phyloP scores from a whole-genome alignment of 2,888 invertebrate genomes.

The Aporophyla nigra region DNA sequence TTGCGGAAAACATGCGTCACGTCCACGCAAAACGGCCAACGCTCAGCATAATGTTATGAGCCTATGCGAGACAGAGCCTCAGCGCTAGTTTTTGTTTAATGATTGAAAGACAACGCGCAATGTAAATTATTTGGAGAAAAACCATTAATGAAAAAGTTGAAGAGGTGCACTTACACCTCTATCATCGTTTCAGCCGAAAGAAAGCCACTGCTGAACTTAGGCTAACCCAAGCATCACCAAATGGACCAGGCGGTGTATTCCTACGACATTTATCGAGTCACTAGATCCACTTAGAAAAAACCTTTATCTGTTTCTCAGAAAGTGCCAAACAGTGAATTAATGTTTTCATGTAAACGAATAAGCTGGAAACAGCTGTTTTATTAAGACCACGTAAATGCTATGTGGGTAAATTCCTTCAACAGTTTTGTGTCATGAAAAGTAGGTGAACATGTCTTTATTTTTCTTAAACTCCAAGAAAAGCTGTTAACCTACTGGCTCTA shows the following conservation, averaged over 20 bases:
- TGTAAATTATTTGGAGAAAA: too few species aligned
- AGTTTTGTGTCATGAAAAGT: slow-evolving; percentile 20
- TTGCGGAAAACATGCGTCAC: too few species aligned
- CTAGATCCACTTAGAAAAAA: not conserved
- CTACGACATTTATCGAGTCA: not conserved
- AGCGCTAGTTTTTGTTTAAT: too few species aligned
- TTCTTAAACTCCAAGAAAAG: slow-evolving; percentile 36
- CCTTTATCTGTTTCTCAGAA: not conserved
- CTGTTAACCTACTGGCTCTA: slow-evolving; percentile 41
- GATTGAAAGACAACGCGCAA: too few species aligned
- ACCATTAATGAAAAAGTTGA: too few species aligned
- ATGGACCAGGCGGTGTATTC: not conserved
- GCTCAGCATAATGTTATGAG: too few species aligned
- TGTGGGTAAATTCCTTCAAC: slow-evolving; percentile 23
- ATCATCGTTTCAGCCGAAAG: too few species aligned
- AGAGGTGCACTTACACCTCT: too few species aligned
- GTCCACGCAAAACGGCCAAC: too few species aligned
- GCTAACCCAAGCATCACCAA: too few species aligned
- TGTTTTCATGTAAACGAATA: not conserved
- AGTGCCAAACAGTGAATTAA: not conserved
- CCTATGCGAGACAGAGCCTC: too few species aligned
- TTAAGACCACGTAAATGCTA: not conserved
- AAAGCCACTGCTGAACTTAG: too few species aligned
- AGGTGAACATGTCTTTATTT: slow-evolving; percentile 37
- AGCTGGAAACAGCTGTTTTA: slow-evolving; percentile 5